phyloP scores from a whole-genome alignment of 2,888 invertebrate species.

The Dicranocentrus wangi region DNA sequence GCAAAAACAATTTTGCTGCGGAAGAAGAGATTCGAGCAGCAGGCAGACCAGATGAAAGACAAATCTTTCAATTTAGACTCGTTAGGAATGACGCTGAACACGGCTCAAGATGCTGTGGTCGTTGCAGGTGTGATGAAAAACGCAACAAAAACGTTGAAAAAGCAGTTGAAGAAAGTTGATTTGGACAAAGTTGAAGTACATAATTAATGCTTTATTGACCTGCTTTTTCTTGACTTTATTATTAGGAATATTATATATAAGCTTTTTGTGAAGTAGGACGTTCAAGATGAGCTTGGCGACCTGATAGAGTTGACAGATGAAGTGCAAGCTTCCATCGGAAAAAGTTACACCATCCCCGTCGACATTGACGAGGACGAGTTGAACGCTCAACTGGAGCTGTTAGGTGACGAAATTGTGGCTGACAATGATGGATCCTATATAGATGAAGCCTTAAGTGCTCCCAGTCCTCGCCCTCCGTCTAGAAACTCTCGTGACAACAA shows the following conservation, averaged over 20 bases:
- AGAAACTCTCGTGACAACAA: not conserved
- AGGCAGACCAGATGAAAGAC: constrained; percentile 53
- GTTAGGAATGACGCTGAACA: constrained; percentile 18
- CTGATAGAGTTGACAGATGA: constrained; percentile 97
- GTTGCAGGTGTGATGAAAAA: constrained; percentile 62
- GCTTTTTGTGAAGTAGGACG: no score
- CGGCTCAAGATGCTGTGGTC: constrained; percentile 68
- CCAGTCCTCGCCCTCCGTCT: not conserved
- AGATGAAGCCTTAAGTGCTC: constrained; percentile 89
- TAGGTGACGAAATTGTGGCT: constrained; percentile 95
- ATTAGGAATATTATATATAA: no score
- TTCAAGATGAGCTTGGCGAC: constrained; percentile 97
- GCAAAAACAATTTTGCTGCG: constrained; percentile 95
- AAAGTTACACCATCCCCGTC: constrained; percentile 91
- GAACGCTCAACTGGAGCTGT: constrained; percentile 92
- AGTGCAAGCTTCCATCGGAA: constrained; percentile 93
- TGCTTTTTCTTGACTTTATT: no score
- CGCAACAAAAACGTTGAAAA: constrained; percentile 59
- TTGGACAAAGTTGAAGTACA: constrained; percentile 56
- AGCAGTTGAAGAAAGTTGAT: constrained; percentile 58
- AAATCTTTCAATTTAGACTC: constrained; percentile 65
- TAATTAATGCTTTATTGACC: no score
- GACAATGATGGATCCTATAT: constrained; percentile 96
- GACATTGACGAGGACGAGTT: constrained; percentile 98
- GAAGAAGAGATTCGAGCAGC: constrained; percentile 69